Percentiles rank a stretch among this genome's conserved stretches.
Evolutionary conservation across 2,113 vertebrate genomes (phyloP).

Genomic region (Melospiza melodia): DNA sequence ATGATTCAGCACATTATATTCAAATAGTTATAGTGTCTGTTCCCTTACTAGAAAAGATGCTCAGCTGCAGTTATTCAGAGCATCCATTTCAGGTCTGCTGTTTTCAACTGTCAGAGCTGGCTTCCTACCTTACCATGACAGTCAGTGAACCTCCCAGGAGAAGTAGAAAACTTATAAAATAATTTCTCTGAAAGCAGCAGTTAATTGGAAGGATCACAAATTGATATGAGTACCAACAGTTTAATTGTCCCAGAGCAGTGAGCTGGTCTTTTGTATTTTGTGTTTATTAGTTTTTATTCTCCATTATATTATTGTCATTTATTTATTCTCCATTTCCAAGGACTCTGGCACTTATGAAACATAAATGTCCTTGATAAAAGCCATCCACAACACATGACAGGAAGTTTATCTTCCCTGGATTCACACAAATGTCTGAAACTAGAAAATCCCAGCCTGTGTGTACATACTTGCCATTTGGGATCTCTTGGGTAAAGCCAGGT

Average conservation of each 20-base stretch:
- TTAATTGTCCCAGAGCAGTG: background rate
- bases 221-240: background rate
- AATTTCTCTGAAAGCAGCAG: background rate
- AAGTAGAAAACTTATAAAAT: background rate
- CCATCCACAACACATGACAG: background rate
- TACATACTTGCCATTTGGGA: background rate
- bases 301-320: background rate
- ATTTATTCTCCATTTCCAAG: slow-evolving; percentile 21
- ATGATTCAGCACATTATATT: background rate
- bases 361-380: background rate
- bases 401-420: background rate
- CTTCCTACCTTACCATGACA: background rate
- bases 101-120: background rate
- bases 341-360: background rate
- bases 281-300: background rate
- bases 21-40: background rate
- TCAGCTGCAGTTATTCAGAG: background rate
- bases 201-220: slow-evolving; percentile 4
- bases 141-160: background rate
- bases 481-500: background rate
- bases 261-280: background rate
- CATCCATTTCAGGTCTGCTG: background rate
- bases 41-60: background rate
- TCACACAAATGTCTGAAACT: background rate
- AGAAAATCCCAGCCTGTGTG: background rate